Percentiles rank a stretch among this genome's conserved stretches.
phyloP scores from a whole-genome alignment of 2,888 invertebrate species.

The Thecophora atra region DNA sequence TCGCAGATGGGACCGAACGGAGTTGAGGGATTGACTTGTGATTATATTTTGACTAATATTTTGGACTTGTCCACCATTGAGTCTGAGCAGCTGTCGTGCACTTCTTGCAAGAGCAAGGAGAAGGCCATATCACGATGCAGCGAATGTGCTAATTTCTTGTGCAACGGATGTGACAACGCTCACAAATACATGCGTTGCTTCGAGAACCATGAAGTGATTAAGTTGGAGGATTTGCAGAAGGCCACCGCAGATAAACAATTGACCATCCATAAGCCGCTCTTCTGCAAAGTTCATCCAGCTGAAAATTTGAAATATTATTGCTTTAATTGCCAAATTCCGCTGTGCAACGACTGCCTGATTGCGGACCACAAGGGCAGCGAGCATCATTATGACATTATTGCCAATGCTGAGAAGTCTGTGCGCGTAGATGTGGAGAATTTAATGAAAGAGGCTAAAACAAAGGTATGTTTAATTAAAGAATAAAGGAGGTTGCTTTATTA shows the following conservation, averaged over 20 bases:
- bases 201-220: constrained; percentile 91
- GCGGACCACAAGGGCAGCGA: constrained; percentile 83
- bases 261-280: constrained; percentile 88
- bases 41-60: constrained; percentile 87
- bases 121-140: constrained; percentile 92
- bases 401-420: constrained; percentile 81
- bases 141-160: constrained; percentile 93
- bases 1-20: constrained; percentile 77
- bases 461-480: constrained; percentile 56
- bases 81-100: constrained; percentile 78
- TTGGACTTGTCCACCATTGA: constrained; percentile 84
- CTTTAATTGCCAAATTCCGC: constrained; percentile 83
- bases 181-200: constrained; percentile 98
- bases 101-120: constrained; percentile 95
- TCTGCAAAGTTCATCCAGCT: constrained; percentile 81
- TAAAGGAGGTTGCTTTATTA: background rate
- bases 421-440: constrained; percentile 80
- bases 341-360: constrained; percentile 88
- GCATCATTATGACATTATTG: constrained; percentile 85
- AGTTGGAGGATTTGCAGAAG: constrained; percentile 84
- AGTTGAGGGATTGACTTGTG: constrained; percentile 81
- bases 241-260: constrained; percentile 72
- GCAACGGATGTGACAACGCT: constrained; percentile 93
- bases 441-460: constrained; percentile 79
- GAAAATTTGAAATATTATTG: constrained; percentile 91